Conservation (phyloP, 2,888 invertebrate genomes). For the Drosophila falleni region DNA sequence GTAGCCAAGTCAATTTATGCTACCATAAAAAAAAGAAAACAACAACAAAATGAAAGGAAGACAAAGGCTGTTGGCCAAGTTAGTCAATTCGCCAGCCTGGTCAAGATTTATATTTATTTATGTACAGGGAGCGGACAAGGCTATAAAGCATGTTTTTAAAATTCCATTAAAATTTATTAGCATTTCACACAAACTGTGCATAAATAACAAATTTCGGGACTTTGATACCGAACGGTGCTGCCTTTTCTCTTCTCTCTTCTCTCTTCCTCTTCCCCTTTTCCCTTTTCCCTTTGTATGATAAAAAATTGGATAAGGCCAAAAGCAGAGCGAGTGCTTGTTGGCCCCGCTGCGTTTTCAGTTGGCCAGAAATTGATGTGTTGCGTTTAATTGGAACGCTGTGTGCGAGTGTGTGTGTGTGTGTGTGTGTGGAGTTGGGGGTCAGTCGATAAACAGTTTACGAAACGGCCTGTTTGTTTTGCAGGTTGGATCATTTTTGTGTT, state of each 20-base stretch:
- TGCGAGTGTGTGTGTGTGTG: neutral
- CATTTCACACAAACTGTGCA: conserved; percentile 79
- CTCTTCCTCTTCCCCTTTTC: neutral
- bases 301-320: conserved; percentile 59
- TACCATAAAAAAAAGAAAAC: conserved; percentile 12
- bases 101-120: conserved; percentile 50
- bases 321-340: conserved; percentile 18
- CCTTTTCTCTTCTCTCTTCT: neutral
- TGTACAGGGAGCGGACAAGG: conserved; percentile 30
- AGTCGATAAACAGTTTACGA: conserved; percentile 72
- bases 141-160: conserved; percentile 78
- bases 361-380: conserved; percentile 47
- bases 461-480: conserved; percentile 61
- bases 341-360: conserved; percentile 40
- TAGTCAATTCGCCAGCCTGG: conserved; percentile 27
- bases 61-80: conserved; percentile 6
- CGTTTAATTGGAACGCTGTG: conserved; percentile 62
- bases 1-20: conserved; percentile 45
- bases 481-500: conserved; percentile 42
- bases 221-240: conserved; percentile 44
- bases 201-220: conserved; percentile 74
- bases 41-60: neutral
- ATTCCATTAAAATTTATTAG: conserved; percentile 82
- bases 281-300: conserved; percentile 46
- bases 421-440: conserved; percentile 35